Evolutionary conservation across 2,888 invertebrate genomes (phyloP).

Genomic region (Auanema freiburgensis): DNA sequence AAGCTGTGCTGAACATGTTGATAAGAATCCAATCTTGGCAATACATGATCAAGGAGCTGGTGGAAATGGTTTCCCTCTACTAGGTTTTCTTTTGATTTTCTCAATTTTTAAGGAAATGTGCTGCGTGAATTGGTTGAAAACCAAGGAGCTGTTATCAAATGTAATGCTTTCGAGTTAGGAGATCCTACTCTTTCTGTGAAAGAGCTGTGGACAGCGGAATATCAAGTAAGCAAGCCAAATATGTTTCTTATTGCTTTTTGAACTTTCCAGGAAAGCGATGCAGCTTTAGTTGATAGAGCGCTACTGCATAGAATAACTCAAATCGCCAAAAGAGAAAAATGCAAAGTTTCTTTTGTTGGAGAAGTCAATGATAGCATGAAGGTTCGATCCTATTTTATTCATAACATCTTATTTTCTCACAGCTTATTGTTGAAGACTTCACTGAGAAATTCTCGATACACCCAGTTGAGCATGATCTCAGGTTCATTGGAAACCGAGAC

Average conservation of each 20-base stretch:
- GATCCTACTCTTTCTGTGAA: constrained; percentile 90
- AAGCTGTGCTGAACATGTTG: constrained; percentile 80
- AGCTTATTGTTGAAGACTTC: constrained; percentile 72
- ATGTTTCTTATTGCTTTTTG: neutral
- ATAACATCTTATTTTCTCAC: neutral
- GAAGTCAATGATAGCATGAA: constrained; percentile 70
- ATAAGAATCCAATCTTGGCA: constrained; percentile 84
- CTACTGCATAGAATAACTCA: constrained; percentile 73
- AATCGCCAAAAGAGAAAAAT: constrained; percentile 84
- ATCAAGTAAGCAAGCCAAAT: constrained; percentile 68
- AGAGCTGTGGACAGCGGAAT: constrained; percentile 97
- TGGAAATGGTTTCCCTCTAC: constrained; percentile 72
- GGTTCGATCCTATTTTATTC: no score
- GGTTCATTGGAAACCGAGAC: neutral
- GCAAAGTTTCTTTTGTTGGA: constrained; percentile 89
- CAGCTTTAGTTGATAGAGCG: constrained; percentile 74
- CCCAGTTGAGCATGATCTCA: constrained; percentile 8
- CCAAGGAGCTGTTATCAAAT: constrained; percentile 83
- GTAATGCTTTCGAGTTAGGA: constrained; percentile 83
- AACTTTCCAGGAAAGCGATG: constrained; percentile 71
- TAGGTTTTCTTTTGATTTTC: constrained; percentile 6
- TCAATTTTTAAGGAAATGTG: constrained; percentile 77
- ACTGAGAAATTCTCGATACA: constrained; percentile 27
- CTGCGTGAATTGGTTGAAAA: constrained; percentile 94
- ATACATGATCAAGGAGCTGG: constrained; percentile 99